phyloP scores from a whole-genome alignment of 2,888 invertebrate species.

The Drosophila emarginata region DNA sequence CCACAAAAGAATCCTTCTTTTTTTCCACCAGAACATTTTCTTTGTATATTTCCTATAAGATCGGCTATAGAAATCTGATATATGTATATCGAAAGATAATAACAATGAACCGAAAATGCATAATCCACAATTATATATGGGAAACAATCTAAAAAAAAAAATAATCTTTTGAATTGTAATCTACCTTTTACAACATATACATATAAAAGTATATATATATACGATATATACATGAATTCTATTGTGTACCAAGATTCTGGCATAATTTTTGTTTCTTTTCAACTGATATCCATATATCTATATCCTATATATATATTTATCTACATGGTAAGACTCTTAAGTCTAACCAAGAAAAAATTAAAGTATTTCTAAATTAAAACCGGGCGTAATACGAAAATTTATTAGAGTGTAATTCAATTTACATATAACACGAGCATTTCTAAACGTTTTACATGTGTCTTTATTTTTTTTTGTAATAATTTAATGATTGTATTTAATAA shows the following conservation, averaged over 20 bases:
- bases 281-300: not conserved
- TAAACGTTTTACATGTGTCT: slow-evolving; percentile 72
- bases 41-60: not conserved
- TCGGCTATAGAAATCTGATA: not conserved
- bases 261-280: not conserved
- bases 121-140: not conserved
- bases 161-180: not conserved
- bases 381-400: slow-evolving; percentile 34
- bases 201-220: slow-evolving; percentile 10
- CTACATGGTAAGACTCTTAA: slow-evolving; percentile 1
- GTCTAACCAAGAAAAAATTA: not conserved
- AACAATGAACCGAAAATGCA: not conserved
- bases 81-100: not conserved
- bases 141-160: not conserved
- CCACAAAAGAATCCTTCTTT: slow-evolving; percentile 24
- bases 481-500: slow-evolving; percentile 68
- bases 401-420: slow-evolving; percentile 51
- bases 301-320: not conserved
- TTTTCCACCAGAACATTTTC: slow-evolving; percentile 13
- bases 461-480: slow-evolving; percentile 63
- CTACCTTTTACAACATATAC: slow-evolving; percentile 9
- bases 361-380: slow-evolving; percentile 71
- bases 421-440: slow-evolving; percentile 57
- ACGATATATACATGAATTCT: not conserved
- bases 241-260: not conserved